Base-by-base conservation (phyloP, 2,797 vertebrate species). In the Syndactyla subalaris region DNA sequence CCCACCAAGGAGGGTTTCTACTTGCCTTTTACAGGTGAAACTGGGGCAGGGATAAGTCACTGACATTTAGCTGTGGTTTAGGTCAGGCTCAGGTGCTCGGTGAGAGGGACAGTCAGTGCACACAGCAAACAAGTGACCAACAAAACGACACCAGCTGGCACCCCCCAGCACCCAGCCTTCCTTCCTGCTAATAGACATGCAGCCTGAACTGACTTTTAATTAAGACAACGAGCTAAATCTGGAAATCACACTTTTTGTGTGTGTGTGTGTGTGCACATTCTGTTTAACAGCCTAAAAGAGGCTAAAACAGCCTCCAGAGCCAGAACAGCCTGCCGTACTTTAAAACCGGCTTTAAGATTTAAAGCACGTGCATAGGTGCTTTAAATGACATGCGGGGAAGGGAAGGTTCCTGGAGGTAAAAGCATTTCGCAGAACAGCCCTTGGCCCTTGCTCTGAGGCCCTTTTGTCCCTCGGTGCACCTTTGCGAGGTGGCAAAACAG, bases 31-130 rank as follows among this genome's bases (percentile, higher is more conserved):
- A 62, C 6, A 2, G 24, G 52, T 15, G 65, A 88, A 86, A 46
- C 34, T 2, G 7, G 88, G 61, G 36, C 45, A 88, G 54, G n/a
- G 32, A 19, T 3, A 39, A 34, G 6, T 23, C 54, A 49, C 0
- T 20, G 49, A 23, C 11, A 14, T 34, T 63, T 45, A n/a, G 27
- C 52, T 39, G 43, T 11, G 24, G 20, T 48, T 90, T 58, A 63
- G 51, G 39, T 51, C 73, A 55, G 55, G 15, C 30, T 16, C 5
- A 1, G 58, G 41, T 0, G 7, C 16, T 36, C 3, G 0, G 51
- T 1, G 0, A 92, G 46, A 34, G 38, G 14, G 9, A 34, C 3
- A 6, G 17, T 13, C 3, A 1, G 20, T 1, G 2, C 41, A 17
- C 32, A 20, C 16, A 51, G 66, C 38, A 57, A 88, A 78, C 4